Conservation (phyloP, 2,113 vertebrate genomes). For the Loxodonta africana region DNA sequence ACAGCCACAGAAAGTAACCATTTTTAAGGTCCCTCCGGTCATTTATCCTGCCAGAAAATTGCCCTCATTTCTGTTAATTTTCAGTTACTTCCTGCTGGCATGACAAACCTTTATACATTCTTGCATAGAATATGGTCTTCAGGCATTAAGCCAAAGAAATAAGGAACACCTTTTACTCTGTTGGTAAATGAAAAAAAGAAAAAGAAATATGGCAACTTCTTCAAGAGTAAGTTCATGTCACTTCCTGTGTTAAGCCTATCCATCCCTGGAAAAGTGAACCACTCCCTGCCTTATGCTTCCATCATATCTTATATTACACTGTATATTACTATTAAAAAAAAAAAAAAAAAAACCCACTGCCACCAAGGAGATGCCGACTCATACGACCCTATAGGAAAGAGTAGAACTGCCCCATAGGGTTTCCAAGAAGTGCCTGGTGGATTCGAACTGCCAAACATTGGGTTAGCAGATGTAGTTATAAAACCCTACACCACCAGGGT, state of each 20-base stretch:
- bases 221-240: background rate
- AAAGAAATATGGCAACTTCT: background rate
- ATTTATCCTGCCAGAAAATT: constrained; percentile 10
- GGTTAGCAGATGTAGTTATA: too few species aligned
- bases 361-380: too few species aligned
- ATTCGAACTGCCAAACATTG: too few species aligned
- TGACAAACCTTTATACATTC: background rate
- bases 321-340: too few species aligned
- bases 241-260: background rate
- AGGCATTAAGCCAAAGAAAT: background rate
- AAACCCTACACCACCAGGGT: too few species aligned
- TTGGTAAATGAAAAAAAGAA: background rate
- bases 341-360: too few species aligned
- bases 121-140: background rate
- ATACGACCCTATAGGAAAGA: too few species aligned
- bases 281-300: background rate
- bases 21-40: background rate
- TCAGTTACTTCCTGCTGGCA: background rate
- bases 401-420: too few species aligned
- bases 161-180: background rate
- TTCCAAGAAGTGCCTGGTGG: too few species aligned
- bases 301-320: too few species aligned
- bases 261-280: background rate
- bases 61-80: background rate
- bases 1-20: background rate